phyloP scores from a whole-genome alignment of 2,113 vertebrate genomes.

The Eptatretus burgeri region DNA sequence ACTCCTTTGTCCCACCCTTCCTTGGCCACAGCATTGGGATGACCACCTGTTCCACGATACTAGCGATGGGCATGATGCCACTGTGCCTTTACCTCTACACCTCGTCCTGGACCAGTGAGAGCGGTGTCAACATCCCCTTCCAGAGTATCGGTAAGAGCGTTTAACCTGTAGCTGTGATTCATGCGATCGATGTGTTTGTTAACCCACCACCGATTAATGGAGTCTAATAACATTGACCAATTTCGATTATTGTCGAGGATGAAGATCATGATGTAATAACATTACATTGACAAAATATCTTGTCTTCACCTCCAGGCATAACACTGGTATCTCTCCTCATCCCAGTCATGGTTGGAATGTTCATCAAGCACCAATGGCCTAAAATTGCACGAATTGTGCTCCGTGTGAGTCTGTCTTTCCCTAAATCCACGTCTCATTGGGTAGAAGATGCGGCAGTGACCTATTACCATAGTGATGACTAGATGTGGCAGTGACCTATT shows the following conservation, averaged over 20 bases:
- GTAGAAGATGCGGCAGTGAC: no score
- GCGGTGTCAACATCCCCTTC: constrained; percentile 40
- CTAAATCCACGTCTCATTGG: no score
- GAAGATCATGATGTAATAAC: no score
- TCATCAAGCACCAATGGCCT: not conserved
- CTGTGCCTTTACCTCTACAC: constrained; percentile 64
- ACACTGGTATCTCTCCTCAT: not conserved
- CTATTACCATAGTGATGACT: no score
- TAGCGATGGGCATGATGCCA: constrained; percentile 93
- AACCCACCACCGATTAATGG: no score
- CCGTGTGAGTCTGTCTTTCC: not conserved
- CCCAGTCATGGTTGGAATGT: not conserved
- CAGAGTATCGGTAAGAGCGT: constrained; percentile 36
- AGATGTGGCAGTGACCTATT: no score
- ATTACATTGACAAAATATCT: no score
- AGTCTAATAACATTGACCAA: no score
- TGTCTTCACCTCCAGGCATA: not conserved
- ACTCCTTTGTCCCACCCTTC: not conserved
- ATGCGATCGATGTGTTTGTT: no score
- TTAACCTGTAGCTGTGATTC: no score
- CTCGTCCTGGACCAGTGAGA: constrained; percentile 30
- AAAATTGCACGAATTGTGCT: not conserved
- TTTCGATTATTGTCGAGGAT: no score
- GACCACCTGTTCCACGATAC: constrained; percentile 63
- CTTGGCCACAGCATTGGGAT: constrained; percentile 47